phyloP scores from a whole-genome alignment of 2,113 vertebrate genomes.

The Laticauda laticaudata region DNA sequence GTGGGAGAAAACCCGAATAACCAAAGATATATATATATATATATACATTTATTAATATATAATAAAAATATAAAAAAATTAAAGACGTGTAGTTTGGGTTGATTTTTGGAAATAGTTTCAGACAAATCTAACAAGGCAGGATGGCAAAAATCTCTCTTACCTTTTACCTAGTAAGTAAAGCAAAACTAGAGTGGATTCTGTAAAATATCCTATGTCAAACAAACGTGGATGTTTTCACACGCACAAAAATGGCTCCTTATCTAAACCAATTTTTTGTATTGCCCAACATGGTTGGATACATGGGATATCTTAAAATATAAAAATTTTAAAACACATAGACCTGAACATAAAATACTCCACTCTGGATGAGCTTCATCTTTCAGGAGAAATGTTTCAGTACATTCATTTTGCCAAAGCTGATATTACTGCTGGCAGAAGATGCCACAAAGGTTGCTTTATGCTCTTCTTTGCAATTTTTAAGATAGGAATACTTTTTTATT shows the following conservation, averaged over 20 bases:
- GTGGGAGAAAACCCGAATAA: too few relatives aligned
- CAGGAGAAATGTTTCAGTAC: not conserved
- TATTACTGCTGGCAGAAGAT: not conserved
- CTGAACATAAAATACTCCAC: not conserved
- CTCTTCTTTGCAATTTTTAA: not conserved
- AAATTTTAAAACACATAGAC: not conserved
- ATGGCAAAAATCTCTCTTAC: not conserved
- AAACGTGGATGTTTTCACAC: not conserved
- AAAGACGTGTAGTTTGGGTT: not conserved
- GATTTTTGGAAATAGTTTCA: not conserved
- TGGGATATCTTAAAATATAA: not conserved
- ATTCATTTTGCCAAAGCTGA: not conserved
- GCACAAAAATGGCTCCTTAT: not conserved
- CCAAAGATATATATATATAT: too few relatives aligned
- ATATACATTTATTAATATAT: too few relatives aligned
- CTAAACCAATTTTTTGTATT: not conserved
- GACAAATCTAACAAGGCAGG: not conserved
- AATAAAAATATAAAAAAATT: too few relatives aligned
- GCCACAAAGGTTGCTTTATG: not conserved
- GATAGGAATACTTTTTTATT: not conserved
- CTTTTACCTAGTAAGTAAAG: not conserved
- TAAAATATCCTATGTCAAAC: not conserved
- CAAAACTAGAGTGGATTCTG: not conserved
- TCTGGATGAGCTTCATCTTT: not conserved
- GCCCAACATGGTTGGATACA: not conserved